A percentile compares a stretch with the other conserved stretches of the same genome.
phyloP scores from a whole-genome alignment of 1,140 invertebrate species.

The Zaprionus tsacasi region DNA sequence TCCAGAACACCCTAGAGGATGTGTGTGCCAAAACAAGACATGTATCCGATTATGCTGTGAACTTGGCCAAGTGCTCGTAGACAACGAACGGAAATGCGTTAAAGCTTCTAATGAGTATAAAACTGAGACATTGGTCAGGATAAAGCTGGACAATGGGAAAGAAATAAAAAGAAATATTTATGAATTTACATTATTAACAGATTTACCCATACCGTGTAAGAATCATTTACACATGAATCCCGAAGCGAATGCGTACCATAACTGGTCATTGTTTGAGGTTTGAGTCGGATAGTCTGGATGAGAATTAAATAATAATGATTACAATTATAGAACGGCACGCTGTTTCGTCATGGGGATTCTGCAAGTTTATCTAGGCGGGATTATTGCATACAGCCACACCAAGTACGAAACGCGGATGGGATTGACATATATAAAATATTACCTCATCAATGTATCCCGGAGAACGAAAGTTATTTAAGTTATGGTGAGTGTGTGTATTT shows the following conservation, averaged over 20 bases:
- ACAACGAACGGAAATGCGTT: conserved; percentile 6
- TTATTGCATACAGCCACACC: conserved; percentile 54
- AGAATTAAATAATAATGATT: background rate
- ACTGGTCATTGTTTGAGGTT: conserved; percentile 62
- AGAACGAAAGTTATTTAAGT: background rate
- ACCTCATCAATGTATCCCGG: conserved; percentile 8
- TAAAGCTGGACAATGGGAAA: conserved; percentile 41
- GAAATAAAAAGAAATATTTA: conserved; percentile 7
- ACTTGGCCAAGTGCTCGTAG: conserved; percentile 5
- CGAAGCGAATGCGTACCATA: background rate
- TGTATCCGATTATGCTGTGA: conserved; percentile 66
- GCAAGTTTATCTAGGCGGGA: conserved; percentile 26
- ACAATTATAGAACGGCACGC: conserved; percentile 46
- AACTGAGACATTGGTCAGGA: conserved; percentile 36
- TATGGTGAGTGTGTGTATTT: conserved; percentile 9
- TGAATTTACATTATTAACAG: conserved; percentile 43
- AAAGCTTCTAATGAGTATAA: background rate
- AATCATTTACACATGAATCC: background rate
- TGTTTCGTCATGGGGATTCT: conserved; percentile 24
- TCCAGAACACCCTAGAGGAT: conserved; percentile 51
- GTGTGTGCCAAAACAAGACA: conserved; percentile 45
- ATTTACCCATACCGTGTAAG: conserved; percentile 49
- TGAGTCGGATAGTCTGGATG: background rate
- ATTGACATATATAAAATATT: background rate
- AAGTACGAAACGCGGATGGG: background rate